Evolutionary conservation across 37 sponge, comb jelly and placozoan genomes (phyloP), one percentile per base, ranked within the genome.

Genomic region (Cliona cf. orientalis): DNA sequence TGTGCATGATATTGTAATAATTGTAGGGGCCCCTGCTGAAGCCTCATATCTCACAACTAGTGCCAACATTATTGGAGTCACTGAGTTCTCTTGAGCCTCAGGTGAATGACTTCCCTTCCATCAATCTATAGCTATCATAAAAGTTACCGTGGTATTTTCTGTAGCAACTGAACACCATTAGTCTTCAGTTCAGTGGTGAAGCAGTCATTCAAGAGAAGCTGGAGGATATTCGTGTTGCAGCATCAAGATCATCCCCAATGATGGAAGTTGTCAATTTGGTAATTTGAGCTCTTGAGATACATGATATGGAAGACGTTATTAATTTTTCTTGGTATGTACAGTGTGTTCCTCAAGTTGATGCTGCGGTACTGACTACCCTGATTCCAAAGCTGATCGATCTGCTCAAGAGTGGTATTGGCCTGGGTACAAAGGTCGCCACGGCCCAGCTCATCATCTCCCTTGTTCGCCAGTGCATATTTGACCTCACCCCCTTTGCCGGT

Each of bases 11-110:
- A 5, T 31, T 5, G 3, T 36, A 3, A 66, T 66, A 38, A 11
- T 3, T 66, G 61, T 42, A 91, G 90, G 96, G 92, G 56, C 29
- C 69, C 0, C 64, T 83, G n/a, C 65, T 95, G 69, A 95, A 95
- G 81, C 96, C 96, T 33, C 90, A 92, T 33, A 82, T 95, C 42
- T 38, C 96, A 6, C 46, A 73, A 29, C 66, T 95, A 0, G 69
- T 95, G 32, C 89, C 92, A 0, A 64, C 84, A 23, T 64, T 95
- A 9, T 65, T 95, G 72, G 87, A 95, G 43, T 65, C 87, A 21
- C 77, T 95, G 22, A 92, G 90, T 66, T 89, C 86, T 1, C 74
- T 95, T 29, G 96, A 95, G 49, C 86, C 90, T 14, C 86, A 93
- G 87, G 94, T 93, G 49, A 35, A 38, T 71, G 26, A 45, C 42